Base-by-base conservation (phyloP, 2,888 invertebrate genomes). In the Rhorus exstirpatorius region DNA sequence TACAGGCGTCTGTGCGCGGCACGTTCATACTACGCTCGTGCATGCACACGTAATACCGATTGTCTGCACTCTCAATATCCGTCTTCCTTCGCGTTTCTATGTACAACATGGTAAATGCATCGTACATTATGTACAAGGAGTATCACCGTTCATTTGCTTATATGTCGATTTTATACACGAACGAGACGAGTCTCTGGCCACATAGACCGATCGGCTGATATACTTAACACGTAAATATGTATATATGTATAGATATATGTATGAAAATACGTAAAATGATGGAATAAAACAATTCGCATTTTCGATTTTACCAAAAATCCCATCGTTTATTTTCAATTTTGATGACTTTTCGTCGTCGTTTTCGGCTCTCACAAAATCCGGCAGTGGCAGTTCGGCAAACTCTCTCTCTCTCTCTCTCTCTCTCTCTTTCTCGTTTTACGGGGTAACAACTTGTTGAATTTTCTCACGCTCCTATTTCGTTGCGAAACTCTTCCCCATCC, bases 381-480 rank as follows among this genome's bases (percentile, higher is more conserved):
- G 24, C 58, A 46, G 17, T 53, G 53, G n/a, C n/a, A 31, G 24
- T 35, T 35, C 7, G 14, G 61, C 38, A 38, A 58, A 76, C 31
- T 51, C 51, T 51, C 51, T n/a, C n/a, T n/a, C n/a, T n/a, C n/a
- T n/a, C n/a, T n/a, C n/a, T n/a, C n/a, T n/a, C n/a, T n/a, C n/a
- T n/a, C n/a, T n/a, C n/a, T n/a, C n/a, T n/a, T n/a, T n/a, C n/a
- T 17, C 24, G 14, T 46, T 67, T 46, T 46, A 14, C 38, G 67
- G 67, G 46, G 41, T 68, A 76, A 67, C 67, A 76, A 76, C 67
- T 76, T 68, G 58, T 68, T 76, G 67, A 58, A 67, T 76, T 67
- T 76, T 24, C 35, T 31, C 67, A 12, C 19, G n/a, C 60, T 60
- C 44, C 58, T 38, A 68, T 76, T 65, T 75, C 61, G 51, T 51